Base-by-base conservation (phyloP, 1,140 invertebrate genomes). In the Phthorimaea operculella region DNA sequence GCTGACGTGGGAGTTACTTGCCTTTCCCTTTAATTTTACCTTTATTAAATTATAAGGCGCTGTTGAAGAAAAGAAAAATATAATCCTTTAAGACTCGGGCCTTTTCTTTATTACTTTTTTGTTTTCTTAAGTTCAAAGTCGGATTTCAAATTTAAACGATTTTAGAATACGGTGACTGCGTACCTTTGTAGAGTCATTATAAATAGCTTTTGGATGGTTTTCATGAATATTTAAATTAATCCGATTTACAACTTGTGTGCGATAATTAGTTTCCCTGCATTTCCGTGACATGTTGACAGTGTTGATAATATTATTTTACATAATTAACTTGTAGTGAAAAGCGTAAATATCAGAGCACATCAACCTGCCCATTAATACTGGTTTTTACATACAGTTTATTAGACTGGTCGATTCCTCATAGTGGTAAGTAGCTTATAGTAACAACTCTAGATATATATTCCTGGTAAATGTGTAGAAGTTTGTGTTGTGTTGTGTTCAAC, bases 201-300 rank as follows among this genome's bases (percentile, higher is more conserved):
- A 16, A 47, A 17, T 2, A 42, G 12, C 15, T 47, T 9, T 16
- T 58, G 50, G 48, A 60, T 57, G 55, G 58, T 52, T 59, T 63
- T 55, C 59, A 66, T 71, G 65, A 71, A 71, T 68, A 71, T 66
- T 71, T 59, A 71, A 61, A 51, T 65, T 63, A 67, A 67, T 67
- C 58, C 57, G 44, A 65, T 65, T 66, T 58, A 54, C 48, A 45
- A 48, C 44, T 51, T 45, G 45, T 63, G 59, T 59, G 64, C 64
- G 33, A 51, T 70, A 70, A 70, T 67, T 63, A 64, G 62, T 61
- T 63, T 61, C 61, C 51, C 60, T 62, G 58, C 59, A 56, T 61
- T 60, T 34, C 47, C 44, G 44, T 47, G 15, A 47, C 15, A 47
- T 14, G 15, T 47, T 47, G 11, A 47, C 11, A 47, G 11, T 47